Percentiles rank a stretch among this genome's conserved stretches.
These are phyloP conservation scores for Turritopsis dohrnii DNA, from an alignment of 30 jellyfish, hydroid and myxozoan genomes.

Conservation along the genomic window DNA sequence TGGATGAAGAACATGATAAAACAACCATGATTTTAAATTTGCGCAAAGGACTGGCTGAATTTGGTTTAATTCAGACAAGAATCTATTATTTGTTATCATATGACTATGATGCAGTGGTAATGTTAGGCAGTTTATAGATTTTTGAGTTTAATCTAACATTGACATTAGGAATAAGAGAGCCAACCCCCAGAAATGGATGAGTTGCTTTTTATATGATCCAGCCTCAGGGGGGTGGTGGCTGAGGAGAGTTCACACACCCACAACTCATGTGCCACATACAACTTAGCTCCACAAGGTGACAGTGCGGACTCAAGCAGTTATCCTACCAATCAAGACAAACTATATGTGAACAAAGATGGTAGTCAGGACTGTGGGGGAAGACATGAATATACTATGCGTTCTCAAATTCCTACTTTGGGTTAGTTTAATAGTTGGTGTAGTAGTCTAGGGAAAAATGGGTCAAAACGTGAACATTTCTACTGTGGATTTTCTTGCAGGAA, in stretches of 20 bases:
- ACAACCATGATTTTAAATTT: background rate
- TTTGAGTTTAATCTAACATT: background rate
- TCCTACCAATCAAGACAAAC: background rate
- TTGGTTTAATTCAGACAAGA: conserved; percentile 5
- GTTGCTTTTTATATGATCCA: background rate
- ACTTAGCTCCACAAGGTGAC: background rate
- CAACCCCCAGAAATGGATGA: background rate
- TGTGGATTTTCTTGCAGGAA: too few species aligned
- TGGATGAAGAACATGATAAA: background rate
- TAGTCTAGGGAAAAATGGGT: too few species aligned
- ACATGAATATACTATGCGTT: background rate
- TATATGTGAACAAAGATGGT: background rate
- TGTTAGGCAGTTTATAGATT: background rate
- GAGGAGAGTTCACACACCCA: background rate
- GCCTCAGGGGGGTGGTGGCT: background rate
- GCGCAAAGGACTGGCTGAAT: conserved; percentile 18
- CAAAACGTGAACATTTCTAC: too few species aligned
- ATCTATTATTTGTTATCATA: background rate
- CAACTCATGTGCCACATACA: background rate
- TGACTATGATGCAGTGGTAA: background rate
- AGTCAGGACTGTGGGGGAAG: background rate
- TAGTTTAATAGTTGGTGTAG: too few species aligned
- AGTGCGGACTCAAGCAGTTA: background rate
- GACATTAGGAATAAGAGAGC: background rate
- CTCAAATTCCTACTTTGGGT: too few species aligned